Evolutionary conservation across 1,140 invertebrate species (phyloP).

Genomic region (Pectinophora gossypiella): DNA sequence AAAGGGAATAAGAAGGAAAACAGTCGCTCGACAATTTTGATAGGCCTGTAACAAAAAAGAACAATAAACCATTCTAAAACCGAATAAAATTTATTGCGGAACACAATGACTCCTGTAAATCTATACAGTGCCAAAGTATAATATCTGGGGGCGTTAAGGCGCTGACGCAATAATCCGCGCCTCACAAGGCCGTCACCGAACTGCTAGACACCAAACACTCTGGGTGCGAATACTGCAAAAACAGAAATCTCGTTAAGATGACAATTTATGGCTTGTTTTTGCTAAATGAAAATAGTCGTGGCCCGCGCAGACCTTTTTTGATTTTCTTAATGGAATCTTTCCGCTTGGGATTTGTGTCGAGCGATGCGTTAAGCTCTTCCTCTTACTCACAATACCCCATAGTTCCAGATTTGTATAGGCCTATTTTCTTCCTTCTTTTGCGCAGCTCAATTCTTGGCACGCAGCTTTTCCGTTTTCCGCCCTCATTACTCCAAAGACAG

Average conservation of each 20-base stretch:
- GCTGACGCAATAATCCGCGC: constrained; percentile 17
- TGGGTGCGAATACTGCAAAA: constrained; percentile 67
- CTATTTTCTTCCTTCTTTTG: constrained; percentile 19
- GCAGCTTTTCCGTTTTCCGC: neutral
- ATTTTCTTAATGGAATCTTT: constrained; percentile 75
- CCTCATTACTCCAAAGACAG: neutral
- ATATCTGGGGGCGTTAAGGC: neutral
- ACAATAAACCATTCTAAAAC: too few species aligned
- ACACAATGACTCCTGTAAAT: too few species aligned
- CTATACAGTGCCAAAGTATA: too few species aligned
- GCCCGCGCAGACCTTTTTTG: constrained; percentile 70
- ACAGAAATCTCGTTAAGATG: constrained; percentile 74
- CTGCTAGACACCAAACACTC: constrained; percentile 39
- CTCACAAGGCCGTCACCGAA: constrained; percentile 28
- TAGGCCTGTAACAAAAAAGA: too few species aligned
- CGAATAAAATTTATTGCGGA: too few species aligned
- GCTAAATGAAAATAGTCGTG: constrained; percentile 74
- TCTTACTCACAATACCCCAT: constrained; percentile 41
- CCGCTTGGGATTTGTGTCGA: constrained; percentile 66
- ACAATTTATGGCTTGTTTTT: constrained; percentile 75
- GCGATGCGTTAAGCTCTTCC: constrained; percentile 56
- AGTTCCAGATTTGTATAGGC: constrained; percentile 34
- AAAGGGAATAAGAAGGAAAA: too few species aligned
- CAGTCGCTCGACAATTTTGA: too few species aligned
- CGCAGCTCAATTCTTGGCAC: constrained; percentile 7